Conservation (phyloP, 2,888 invertebrate species). For the Maniola hyperantus region DNA sequence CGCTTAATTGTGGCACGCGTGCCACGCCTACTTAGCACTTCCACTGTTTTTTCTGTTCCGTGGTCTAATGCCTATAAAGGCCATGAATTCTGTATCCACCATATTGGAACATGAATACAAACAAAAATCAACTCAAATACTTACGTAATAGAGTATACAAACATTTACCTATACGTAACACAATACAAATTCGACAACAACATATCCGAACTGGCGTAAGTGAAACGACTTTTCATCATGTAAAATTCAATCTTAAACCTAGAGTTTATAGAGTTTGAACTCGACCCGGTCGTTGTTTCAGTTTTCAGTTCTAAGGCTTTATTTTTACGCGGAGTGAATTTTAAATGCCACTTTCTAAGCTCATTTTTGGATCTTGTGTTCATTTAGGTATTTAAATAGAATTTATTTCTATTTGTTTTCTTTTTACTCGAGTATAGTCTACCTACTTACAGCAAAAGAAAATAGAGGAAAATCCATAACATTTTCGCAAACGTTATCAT, state of each 20-base stretch:
- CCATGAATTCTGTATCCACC: slow-evolving; percentile 25
- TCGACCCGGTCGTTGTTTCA: not conserved
- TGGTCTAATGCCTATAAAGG: slow-evolving; percentile 20
- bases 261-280: slow-evolving; percentile 15
- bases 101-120: slow-evolving; percentile 18
- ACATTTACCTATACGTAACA: not conserved
- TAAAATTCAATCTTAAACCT: slow-evolving; percentile 22
- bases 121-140: slow-evolving; percentile 13
- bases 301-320: slow-evolving; percentile 23
- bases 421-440: no score
- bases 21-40: no score
- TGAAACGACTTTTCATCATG: not conserved
- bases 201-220: slow-evolving; percentile 7
- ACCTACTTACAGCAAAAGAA: no score
- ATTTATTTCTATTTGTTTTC: not conserved
- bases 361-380: slow-evolving; percentile 12
- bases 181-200: slow-evolving; percentile 4
- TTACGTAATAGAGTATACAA: not conserved
- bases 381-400: not conserved
- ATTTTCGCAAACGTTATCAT: no score
- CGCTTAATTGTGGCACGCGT: no score
- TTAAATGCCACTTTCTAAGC: slow-evolving; percentile 23
- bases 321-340: slow-evolving; percentile 29
- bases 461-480: no score
- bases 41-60: no score